Base-by-base conservation (phyloP, 2,888 invertebrate species). In the Parochlus steinenii region DNA sequence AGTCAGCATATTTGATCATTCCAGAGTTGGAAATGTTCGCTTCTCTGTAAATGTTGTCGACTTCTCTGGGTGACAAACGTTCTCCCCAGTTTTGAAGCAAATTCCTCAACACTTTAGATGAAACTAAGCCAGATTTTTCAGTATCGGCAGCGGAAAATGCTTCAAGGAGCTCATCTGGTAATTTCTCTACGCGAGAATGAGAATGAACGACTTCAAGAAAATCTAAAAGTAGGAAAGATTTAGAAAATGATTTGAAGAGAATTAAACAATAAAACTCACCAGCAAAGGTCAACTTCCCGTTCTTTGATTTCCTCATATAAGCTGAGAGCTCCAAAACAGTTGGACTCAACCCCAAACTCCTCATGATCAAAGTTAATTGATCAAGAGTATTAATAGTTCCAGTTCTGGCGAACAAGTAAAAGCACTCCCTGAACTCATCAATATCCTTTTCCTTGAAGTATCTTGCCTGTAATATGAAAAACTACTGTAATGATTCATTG, bases 171-270 rank as follows among this genome's bases (percentile, higher is more conserved):
- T 71, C 55, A 5, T 78, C 77, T 22, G 73, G 65, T 0, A 58
- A 40, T 44, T 55, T 56, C 38, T 59, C 58, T 6, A 57, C 55
- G 52, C 63, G 65, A 18, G 79, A 83, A 54, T 93, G 92, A 37
- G 81, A 73, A 53, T 93, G 89, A 85, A 93, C 87, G 2, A 92
- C 83, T 52, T 93, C 90, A 30, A 95, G 58, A 51, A 95, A 93
- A 49, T 92, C 90, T 7, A 30, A 36, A 18, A 36, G n/a, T n/a
- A n/a, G n/a, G n/a, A n/a, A n/a, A n/a, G n/a, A n/a, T n/a, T n/a
- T n/a, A n/a, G n/a, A n/a, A n/a, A n/a, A n/a, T n/a, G n/a, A n/a
- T n/a, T n/a, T n/a, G n/a, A n/a, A n/a, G n/a, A n/a, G n/a, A n/a
- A n/a, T n/a, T n/a, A n/a, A n/a, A n/a, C n/a, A n/a, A n/a, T n/a